Evolutionary conservation across 2,113 vertebrate species (phyloP).

Genomic region (Tympanuchus pallidicinctus): DNA sequence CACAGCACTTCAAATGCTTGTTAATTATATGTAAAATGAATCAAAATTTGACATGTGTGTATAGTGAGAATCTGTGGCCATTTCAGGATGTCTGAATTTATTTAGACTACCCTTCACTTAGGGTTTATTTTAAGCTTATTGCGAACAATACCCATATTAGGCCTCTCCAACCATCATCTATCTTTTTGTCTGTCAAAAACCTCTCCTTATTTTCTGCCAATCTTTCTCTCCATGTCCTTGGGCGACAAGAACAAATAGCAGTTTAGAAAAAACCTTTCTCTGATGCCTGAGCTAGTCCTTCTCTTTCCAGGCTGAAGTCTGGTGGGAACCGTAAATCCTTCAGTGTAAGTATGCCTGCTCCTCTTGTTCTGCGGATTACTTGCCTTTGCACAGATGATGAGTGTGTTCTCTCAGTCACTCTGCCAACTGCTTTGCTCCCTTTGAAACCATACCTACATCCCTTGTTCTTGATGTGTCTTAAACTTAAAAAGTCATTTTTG

Average conservation of each 20-base stretch:
- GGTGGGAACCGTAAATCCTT: constrained; percentile 47
- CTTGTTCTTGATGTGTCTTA: background rate
- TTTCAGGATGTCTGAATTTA: background rate
- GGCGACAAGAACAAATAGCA: constrained; percentile 17
- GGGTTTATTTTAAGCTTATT: constrained; percentile 50
- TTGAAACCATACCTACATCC: background rate
- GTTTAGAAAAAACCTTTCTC: constrained; percentile 24
- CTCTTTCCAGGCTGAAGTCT: background rate
- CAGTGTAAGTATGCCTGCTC: background rate
- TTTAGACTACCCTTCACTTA: background rate
- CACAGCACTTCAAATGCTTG: background rate
- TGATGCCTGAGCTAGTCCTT: constrained; percentile 22
- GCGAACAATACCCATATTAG: constrained; percentile 30
- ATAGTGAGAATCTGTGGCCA: background rate
- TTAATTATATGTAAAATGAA: background rate
- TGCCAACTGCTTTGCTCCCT: constrained; percentile 38
- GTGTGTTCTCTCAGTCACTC: background rate
- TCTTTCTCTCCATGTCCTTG: constrained; percentile 52
- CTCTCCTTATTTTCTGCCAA: constrained; percentile 46
- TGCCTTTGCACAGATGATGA: constrained; percentile 40
- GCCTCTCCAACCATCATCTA: background rate
- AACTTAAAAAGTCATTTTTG: constrained; percentile 3
- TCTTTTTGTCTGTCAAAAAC: constrained; percentile 63
- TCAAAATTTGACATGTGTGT: background rate
- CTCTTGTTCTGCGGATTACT: background rate